Evolutionary conservation across 2,888 invertebrate genomes (phyloP), one percentile per base, ranked within the genome.

Genomic region (Xylota segnis): DNA sequence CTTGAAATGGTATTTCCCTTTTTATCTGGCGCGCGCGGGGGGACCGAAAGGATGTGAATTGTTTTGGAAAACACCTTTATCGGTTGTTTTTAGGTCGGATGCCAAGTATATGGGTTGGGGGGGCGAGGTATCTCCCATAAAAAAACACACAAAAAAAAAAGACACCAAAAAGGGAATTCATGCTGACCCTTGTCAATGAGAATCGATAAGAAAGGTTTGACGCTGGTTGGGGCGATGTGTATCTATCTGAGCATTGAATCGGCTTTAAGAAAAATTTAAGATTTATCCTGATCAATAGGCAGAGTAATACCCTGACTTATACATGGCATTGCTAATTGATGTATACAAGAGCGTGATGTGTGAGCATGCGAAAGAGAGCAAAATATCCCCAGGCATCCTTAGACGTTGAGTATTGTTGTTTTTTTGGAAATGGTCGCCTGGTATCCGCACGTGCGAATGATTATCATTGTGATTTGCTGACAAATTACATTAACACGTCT

Each of bases 121-220:
- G 59, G 45, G 16, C 50, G 63, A 34, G 14, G 23, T 14, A 52
- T 9, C 40, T 66, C 52, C 59, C 50, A 10, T 27, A 52, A 63
- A 65, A 14, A 32, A 59, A 58, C n/a, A 61, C 45, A 43, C 14
- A 18, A 70, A 23, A 65, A 43, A 37, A 27, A 56, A 63, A 76
- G 23, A 59, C n/a, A n/a, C n/a, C n/a, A n/a, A n/a, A n/a, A n/a
- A n/a, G n/a, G n/a, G 16, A 54, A 78, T 47, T 47, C 47, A 16
- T 71, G 70, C 54, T 65, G 79, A 72, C 79, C 79, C 72, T 65
- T 66, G 65, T 79, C 72, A 79, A n/a, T 50, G 65, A 12, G 72
- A 79, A 79, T 79, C 79, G 65, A 79, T 72, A 63, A 40, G 50
- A 29, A 70, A 63, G 58, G 10, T 16, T 34, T 54, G 54, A 29